Evolutionary conservation across 2,797 vertebrate genomes (phyloP).

Genomic region (Eidolon dupreanum): DNA sequence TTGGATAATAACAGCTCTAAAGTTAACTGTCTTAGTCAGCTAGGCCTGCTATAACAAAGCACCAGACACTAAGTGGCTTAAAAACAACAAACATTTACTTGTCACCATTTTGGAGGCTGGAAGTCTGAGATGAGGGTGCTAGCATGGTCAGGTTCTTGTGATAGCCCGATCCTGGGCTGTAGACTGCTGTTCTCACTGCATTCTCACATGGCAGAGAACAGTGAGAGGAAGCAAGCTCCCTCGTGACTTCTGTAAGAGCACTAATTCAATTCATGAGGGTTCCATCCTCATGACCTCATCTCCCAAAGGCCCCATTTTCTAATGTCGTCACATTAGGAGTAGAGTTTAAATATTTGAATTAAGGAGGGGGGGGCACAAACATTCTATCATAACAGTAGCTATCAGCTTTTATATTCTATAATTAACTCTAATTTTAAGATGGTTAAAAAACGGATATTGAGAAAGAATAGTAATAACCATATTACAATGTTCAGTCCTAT

Average conservation of each 20-base stretch:
- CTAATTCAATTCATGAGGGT: neutral
- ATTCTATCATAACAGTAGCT: neutral
- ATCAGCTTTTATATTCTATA: neutral
- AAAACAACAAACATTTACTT: neutral
- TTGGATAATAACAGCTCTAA: neutral
- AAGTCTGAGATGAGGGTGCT: neutral
- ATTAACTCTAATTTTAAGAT: neutral
- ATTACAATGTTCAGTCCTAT: neutral
- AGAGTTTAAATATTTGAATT: neutral
- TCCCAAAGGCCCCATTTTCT: neutral
- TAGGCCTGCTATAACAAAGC: neutral
- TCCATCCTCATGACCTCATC: neutral
- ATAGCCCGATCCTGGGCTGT: neutral
- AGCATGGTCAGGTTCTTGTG: neutral
- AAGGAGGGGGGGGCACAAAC: neutral
- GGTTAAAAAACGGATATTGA: neutral
- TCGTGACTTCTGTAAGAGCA: neutral
- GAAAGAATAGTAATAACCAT: neutral
- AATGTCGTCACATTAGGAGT: neutral
- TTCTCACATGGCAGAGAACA: neutral
- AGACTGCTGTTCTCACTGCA: neutral
- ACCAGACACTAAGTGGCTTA: neutral
- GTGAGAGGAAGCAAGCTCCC: neutral
- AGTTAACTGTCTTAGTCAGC: neutral
- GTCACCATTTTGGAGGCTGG: neutral